Conservation (phyloP, 92 coral and sea anemone species). For the Porites divaricata region DNA sequence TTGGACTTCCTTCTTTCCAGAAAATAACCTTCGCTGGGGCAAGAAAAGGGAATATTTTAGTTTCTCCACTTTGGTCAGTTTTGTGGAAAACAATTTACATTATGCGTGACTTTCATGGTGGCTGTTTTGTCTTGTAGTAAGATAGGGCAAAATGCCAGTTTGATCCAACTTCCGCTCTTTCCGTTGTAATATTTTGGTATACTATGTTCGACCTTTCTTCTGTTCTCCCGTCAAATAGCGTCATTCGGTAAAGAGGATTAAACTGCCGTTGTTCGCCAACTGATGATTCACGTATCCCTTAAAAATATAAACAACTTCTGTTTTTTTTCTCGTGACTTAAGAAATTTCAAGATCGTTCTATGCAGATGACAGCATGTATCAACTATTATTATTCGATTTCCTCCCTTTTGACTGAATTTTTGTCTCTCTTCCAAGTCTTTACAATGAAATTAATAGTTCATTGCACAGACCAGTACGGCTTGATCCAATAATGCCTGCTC, state of each 20-base stretch:
- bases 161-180: not conserved
- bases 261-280: not conserved
- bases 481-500: not conserved
- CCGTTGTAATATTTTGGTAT: not conserved
- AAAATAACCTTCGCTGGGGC: not conserved
- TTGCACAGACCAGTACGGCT: not conserved
- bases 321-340: constrained; percentile 22
- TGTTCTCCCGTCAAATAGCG: not conserved
- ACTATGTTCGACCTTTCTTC: not conserved
- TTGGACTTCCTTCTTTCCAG: not conserved
- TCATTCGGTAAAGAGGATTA: not conserved
- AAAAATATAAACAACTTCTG: not conserved
- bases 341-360: constrained; percentile 16
- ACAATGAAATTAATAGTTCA: no score
- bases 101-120: not conserved
- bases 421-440: no score
- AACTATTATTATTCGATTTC: not conserved
- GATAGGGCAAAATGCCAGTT: not conserved
- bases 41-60: not conserved
- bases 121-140: not conserved
- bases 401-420: not conserved
- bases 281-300: not conserved
- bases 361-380: not conserved
- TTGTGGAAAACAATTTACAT: not conserved
- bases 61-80: not conserved